A percentile compares a stretch with the other conserved stretches of the same genome.
Evolutionary conservation across 2,113 vertebrate species (phyloP).

Genomic region (Atrichornis clamosus): DNA sequence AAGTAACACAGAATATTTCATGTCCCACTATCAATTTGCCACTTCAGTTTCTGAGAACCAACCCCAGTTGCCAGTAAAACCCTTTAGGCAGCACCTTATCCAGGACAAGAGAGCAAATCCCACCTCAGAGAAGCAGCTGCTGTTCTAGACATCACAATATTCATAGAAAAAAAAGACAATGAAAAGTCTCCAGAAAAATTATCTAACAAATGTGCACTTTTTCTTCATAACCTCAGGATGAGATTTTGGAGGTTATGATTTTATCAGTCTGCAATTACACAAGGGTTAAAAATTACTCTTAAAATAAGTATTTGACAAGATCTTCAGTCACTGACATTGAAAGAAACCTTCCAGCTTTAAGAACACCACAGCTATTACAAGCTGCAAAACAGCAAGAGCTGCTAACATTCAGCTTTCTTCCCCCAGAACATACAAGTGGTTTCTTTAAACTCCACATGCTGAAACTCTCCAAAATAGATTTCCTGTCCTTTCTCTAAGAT

Average conservation of each 20-base stretch:
- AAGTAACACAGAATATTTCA: not conserved
- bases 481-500: not conserved
- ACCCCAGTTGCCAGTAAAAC: not conserved
- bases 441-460: not conserved
- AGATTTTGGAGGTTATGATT: not conserved
- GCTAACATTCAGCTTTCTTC: not conserved
- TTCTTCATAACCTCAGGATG: not conserved
- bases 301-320: not conserved
- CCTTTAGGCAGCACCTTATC: not conserved
- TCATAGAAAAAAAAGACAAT: not conserved
- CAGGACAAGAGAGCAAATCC: not conserved
- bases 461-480: conserved; percentile 5
- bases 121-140: not conserved
- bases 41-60: not conserved
- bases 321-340: not conserved
- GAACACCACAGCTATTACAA: not conserved
- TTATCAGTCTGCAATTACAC: not conserved
- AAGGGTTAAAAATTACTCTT: not conserved
- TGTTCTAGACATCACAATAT: not conserved
- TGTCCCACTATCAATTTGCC: not conserved
- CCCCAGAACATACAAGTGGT: fast-evolving
- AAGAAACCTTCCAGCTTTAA: not conserved
- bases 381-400: not conserved
- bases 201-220: not conserved
- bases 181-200: not conserved